These are phyloP conservation scores for Pycnomerus fuliginosus DNA, from an alignment of 2,888 invertebrate genomes.

Conservation along the genomic window DNA sequence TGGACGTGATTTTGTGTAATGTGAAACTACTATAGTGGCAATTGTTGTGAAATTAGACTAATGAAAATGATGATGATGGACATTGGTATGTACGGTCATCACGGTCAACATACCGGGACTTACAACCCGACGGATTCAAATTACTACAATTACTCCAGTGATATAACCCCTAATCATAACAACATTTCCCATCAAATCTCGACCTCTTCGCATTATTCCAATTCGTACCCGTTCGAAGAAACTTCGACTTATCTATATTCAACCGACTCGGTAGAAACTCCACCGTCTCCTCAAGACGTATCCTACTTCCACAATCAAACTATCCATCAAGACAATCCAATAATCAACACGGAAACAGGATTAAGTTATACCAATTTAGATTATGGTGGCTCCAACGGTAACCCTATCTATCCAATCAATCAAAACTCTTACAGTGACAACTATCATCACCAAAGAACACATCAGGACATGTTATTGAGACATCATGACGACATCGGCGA, in stretches of 20 bases:
- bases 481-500: slow-evolving; percentile 60
- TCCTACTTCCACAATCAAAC: slow-evolving; percentile 56
- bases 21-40: slow-evolving; percentile 5
- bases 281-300: slow-evolving; percentile 50
- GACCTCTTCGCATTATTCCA: slow-evolving; percentile 44
- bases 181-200: slow-evolving; percentile 39
- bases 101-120: slow-evolving; percentile 54
- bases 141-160: slow-evolving; percentile 45
- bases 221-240: slow-evolving; percentile 36
- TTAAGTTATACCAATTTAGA: slow-evolving; percentile 89
- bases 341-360: slow-evolving; percentile 83
- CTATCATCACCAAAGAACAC: slow-evolving; percentile 35
- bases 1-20: slow-evolving; percentile 15
- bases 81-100: slow-evolving; percentile 76
- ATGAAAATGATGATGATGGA: slow-evolving; percentile 75
- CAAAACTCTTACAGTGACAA: slow-evolving; percentile 42
- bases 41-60: slow-evolving; percentile 1
- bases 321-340: slow-evolving; percentile 53
- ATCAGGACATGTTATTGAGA: slow-evolving; percentile 48
- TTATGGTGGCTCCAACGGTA: slow-evolving; percentile 59
- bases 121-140: slow-evolving; percentile 47
- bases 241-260: too few relatives aligned
- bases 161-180: slow-evolving; percentile 38
- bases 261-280: slow-evolving; percentile 47
- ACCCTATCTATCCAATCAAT: slow-evolving; percentile 41